A percentile compares a stretch with the other conserved stretches of the same genome.
phyloP scores from a whole-genome alignment of 2,113 vertebrate species.

The Ictalurus furcatus region DNA sequence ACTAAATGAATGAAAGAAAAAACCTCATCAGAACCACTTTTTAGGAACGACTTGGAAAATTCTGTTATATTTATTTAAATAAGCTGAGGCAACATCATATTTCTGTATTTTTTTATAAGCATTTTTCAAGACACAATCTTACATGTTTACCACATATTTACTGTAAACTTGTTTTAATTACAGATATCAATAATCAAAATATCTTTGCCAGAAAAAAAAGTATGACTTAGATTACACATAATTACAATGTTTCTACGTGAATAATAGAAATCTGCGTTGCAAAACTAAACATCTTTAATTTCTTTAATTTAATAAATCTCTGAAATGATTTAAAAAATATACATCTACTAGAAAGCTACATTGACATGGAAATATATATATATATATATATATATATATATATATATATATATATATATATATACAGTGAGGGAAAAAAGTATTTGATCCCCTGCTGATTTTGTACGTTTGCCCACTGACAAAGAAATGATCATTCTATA shows the following conservation, averaged over 20 bases:
- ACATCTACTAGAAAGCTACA: background rate
- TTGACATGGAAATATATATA: background rate
- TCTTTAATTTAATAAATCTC: background rate
- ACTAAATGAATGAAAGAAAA: background rate
- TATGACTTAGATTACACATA: background rate
- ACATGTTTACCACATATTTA: background rate
- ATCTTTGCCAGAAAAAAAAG: background rate
- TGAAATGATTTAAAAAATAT: background rate
- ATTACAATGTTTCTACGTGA: background rate
- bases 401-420: background rate
- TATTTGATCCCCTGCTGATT: too few species aligned
- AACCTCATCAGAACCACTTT: background rate
- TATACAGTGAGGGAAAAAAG: too few species aligned
- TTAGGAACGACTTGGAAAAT: background rate
- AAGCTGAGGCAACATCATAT: background rate
- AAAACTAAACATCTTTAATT: constrained; percentile 15
- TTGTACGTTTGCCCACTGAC: too few species aligned
- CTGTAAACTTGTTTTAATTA: background rate
- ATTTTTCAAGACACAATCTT: background rate
- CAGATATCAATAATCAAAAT: background rate
- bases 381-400: too few species aligned
- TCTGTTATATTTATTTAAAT: background rate
- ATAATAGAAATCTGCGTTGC: background rate
- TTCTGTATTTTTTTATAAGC: background rate
- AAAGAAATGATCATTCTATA: too few species aligned